These are phyloP conservation scores for Idaea aversata DNA, from an alignment of 2,888 invertebrate species.

Conservation along the genomic window DNA sequence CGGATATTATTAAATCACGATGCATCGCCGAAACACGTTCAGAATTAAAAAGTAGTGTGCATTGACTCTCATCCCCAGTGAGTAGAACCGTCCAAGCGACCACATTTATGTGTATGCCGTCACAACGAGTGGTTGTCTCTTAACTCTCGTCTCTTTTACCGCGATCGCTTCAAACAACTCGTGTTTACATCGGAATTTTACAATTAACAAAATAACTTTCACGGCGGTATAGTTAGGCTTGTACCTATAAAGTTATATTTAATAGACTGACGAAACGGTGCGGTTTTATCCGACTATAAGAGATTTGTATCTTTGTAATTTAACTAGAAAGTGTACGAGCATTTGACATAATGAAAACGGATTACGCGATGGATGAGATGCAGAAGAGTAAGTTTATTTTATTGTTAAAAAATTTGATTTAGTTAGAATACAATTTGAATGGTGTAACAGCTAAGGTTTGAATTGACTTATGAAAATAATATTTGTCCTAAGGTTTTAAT, in stretches of 20 bases:
- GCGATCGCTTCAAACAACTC: constrained; percentile 4
- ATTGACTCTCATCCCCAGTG: constrained; percentile 55
- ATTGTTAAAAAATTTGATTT: neutral
- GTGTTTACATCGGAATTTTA: constrained; percentile 27
- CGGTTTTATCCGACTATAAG: constrained; percentile 46
- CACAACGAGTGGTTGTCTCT: constrained; percentile 60
- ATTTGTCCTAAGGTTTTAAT: no score
- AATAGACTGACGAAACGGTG: constrained; percentile 53
- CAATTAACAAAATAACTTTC: constrained; percentile 57
- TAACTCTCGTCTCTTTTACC: constrained; percentile 29
- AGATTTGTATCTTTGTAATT: constrained; percentile 46
- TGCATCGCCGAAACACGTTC: constrained; percentile 40
- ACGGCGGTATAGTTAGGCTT: constrained; percentile 39
- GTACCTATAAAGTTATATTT: neutral
- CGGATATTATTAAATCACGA: constrained; percentile 35
- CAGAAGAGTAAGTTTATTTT: constrained; percentile 69
- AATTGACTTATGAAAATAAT: neutral
- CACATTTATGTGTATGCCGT: constrained; percentile 63
- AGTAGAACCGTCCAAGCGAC: constrained; percentile 33
- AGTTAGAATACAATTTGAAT: neutral
- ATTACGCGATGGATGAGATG: constrained; percentile 78
- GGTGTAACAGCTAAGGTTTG: neutral
- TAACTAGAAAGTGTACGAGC: constrained; percentile 58
- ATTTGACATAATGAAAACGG: constrained; percentile 71
- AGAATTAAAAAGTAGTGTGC: constrained; percentile 61